Percentiles rank a stretch among this genome's conserved stretches.
phyloP scores from a whole-genome alignment of 1,140 invertebrate genomes.

The Ridgeia piscesae region DNA sequence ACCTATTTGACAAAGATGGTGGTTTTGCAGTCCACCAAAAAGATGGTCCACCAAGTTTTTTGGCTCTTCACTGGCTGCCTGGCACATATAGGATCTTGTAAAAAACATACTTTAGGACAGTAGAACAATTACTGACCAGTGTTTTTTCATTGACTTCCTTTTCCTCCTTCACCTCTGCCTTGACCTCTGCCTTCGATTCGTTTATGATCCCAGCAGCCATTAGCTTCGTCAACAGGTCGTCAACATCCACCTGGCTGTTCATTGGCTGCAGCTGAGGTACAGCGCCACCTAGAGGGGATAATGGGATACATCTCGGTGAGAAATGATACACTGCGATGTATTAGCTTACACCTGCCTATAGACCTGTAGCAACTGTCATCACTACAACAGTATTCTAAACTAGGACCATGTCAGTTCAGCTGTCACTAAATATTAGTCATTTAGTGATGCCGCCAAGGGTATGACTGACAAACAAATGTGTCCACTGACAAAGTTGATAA shows the following conservation, averaged over 20 bases:
- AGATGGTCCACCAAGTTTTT: not conserved
- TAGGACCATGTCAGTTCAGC: too few species aligned
- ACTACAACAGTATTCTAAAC: not conserved
- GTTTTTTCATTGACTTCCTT: not conserved
- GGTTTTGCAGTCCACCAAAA: too few species aligned
- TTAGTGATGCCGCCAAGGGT: too few species aligned
- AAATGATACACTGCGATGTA: not conserved
- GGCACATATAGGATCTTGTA: too few species aligned
- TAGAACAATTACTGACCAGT: not conserved
- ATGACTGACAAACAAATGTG: too few species aligned
- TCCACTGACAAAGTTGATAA: too few species aligned
- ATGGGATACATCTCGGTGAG: not conserved
- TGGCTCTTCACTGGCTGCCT: too few species aligned
- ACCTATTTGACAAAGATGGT: too few species aligned
- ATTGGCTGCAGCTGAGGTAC: not conserved
- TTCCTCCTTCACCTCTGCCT: not conserved
- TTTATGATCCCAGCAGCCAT: slow-evolving; percentile 79
- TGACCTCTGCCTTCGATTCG: not conserved
- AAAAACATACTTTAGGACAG: too few species aligned
- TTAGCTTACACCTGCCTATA: not conserved
- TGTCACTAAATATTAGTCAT: too few species aligned
- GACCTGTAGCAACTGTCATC: too few species aligned
- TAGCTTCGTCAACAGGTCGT: slow-evolving; percentile 79
- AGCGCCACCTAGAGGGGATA: not conserved
- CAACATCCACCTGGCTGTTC: slow-evolving; percentile 68